phyloP scores from a whole-genome alignment of 2,113 vertebrate species.

The Galemys pyrenaicus region DNA sequence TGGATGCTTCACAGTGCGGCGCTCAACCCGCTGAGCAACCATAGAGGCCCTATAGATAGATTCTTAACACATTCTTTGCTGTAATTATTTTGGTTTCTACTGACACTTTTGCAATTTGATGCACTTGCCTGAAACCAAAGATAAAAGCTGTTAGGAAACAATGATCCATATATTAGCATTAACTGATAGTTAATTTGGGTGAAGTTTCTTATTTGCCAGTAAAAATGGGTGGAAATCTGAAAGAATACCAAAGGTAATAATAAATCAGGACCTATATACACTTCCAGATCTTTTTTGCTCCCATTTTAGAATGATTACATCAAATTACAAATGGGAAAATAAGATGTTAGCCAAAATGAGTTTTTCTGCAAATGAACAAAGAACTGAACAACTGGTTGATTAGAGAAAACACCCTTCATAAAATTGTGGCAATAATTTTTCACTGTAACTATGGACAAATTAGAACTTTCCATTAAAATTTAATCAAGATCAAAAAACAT shows the following conservation, averaged over 20 bases:
- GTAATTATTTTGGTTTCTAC: constrained; percentile 1
- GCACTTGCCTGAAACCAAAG: neutral
- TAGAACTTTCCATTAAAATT: constrained; percentile 41
- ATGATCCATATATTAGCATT: neutral
- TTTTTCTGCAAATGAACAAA: constrained; percentile 43
- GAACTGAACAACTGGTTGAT: neutral
- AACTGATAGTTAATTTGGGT: neutral
- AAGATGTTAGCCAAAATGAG: neutral
- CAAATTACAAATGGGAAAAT: constrained; percentile 6
- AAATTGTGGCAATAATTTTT: constrained; percentile 37
- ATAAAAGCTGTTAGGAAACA: neutral
- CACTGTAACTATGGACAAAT: constrained; percentile 9
- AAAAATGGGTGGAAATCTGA: neutral
- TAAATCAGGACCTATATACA: neutral
- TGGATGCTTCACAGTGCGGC: too few relatives aligned
- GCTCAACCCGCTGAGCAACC: too few relatives aligned
- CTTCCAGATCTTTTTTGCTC: neutral
- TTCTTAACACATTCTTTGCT: neutral
- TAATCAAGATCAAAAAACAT: constrained; percentile 64
- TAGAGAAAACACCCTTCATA: neutral
- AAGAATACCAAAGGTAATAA: neutral
- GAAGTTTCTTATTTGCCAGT: neutral
- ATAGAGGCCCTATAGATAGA: too few relatives aligned
- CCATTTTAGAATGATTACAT: neutral
- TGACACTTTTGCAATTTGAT: constrained; percentile 17